Base-by-base conservation (phyloP, 2,113 vertebrate species). In the Ageneiosus marmoratus region DNA sequence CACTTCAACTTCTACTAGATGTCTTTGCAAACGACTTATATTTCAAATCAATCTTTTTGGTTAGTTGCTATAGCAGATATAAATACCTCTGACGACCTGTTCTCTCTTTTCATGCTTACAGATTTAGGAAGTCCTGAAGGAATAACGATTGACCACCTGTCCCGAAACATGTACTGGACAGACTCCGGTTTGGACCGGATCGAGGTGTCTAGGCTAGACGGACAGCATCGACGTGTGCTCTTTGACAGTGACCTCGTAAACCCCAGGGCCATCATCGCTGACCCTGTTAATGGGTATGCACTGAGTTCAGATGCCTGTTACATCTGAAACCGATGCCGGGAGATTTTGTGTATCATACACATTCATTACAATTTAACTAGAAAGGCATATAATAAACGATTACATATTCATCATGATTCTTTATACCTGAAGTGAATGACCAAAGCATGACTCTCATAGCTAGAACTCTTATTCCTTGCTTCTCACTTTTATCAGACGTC, bases 151-250 rank as follows among this genome's bases (percentile, higher is more conserved):
- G 97, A 99, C 91, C 95, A 96, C 44, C 90, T 97, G 0, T 92
- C 97, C 77, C 96, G 96, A 53, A 97, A 96, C 87, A 91, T 99
- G 84, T 98, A 97, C 94, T 98, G 97, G 97, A 98, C 97, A 0
- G 97, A 99, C 88, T 99, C 97, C 72, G 86, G 93, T 0, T 87
- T 92, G n/a, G 95, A 99, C 85, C 94, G 95, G 3, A 95, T 99
- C 58, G 97, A 98, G 88, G 97, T 98, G 29, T 94, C 97, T 0
- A 93, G 87, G 34, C 89, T 99, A 84, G 97, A 98, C 1, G 97
- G 97, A 29, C 93, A 92, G 48, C 93, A 96, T 76, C 95, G 96
- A 0, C 91, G 95, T 3, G 93, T 97, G 73, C 95, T 98, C 34
- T 96, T 98, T 50, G 93, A 96, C 84, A 94, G 89, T 0, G 95